Conservation (phyloP, 2,888 invertebrate species). For the Ochropleura leucogaster region DNA sequence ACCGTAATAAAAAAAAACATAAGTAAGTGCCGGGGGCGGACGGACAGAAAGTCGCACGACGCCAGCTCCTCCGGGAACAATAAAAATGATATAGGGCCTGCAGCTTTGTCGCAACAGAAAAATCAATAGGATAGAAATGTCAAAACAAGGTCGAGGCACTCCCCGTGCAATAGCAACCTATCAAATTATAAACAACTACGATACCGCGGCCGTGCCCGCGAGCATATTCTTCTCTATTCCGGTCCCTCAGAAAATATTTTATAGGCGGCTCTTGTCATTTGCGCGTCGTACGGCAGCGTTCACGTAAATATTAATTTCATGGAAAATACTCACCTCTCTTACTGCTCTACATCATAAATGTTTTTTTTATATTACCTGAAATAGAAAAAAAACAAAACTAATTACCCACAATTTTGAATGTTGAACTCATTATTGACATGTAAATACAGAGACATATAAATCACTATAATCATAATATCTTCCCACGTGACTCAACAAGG, state of each 20-base stretch:
- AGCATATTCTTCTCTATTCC: slow-evolving; percentile 34
- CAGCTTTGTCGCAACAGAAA: slow-evolving; percentile 75
- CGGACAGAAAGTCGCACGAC: slow-evolving; percentile 77
- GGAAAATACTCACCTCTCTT: slow-evolving; percentile 45
- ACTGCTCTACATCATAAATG: slow-evolving; percentile 16
- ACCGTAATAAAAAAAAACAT: slow-evolving; percentile 83
- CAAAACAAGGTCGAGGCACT: slow-evolving; percentile 74
- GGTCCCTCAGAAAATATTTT: slow-evolving; percentile 47
- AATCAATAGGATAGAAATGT: slow-evolving; percentile 83
- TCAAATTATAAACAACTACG: slow-evolving; percentile 60
- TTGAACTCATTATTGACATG: slow-evolving; percentile 32
- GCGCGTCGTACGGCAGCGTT: slow-evolving; percentile 9
- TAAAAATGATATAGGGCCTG: slow-evolving; percentile 84
- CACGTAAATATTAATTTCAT: slow-evolving; percentile 27
- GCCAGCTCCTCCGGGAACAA: slow-evolving; percentile 77
- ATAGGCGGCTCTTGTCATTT: slow-evolving; percentile 35
- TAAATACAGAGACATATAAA: slow-evolving; percentile 42
- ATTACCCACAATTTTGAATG: slow-evolving; percentile 31
- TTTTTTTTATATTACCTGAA: slow-evolving; percentile 63
- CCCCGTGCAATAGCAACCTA: slow-evolving; percentile 60
- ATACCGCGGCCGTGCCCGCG: slow-evolving; percentile 29
- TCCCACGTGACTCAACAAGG: slow-evolving; percentile 47
- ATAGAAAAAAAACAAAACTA: slow-evolving; percentile 56
- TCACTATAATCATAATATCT: slow-evolving; percentile 45
- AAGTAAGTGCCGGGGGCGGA: slow-evolving; percentile 75